Evolutionary conservation across 2,888 invertebrate genomes (phyloP), one percentile per base, ranked within the genome.

Genomic region (Cerastis rubricosa): DNA sequence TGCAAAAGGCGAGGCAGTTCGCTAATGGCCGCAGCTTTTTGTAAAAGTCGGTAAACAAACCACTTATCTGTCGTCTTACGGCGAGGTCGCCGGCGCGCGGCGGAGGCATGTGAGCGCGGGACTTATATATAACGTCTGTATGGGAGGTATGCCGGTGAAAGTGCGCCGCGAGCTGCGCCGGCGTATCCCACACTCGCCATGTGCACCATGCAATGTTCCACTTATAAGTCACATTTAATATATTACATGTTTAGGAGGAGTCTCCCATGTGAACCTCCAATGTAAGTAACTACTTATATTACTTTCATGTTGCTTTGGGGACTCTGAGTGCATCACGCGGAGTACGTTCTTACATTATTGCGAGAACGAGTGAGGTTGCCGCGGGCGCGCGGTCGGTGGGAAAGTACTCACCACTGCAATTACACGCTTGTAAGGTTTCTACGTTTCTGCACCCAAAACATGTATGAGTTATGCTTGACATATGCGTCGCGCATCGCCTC

Each of bases 131-230:
- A 2, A 35, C 2, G 35, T 14, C 14, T 25, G 61, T 63, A 22
- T 22, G 70, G 71, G 65, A 70, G 88, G 87, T 74, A 80, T 88
- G 88, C 80, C 74, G 82, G 87, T 69, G 87, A 84, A 84, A 87
- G 88, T 88, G 81, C 76, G 81, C 71, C n/a, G n/a, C 43, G 43
- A n/a, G 59, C 47, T 29, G 47, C 63, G 45, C 54, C 57, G 35
- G 43, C 74, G 49, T 51, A 57, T 75, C 74, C 68, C 76, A 87
- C 78, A 59, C 54, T 54, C 74, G n/a, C 7, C 51, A 3, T n/a
- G 51, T 29, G 45, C 51, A 25, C n/a, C 72, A 8, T 25, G 14
- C n/a, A 47, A 7, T n/a, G 14, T 29, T 5, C 17, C 25, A 19
- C 1, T 19, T n/a, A 61, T 25, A 61, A 61, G 35, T n/a, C 25